Conservation (phyloP, 2,113 vertebrate species). For the Cephalopholis sonnerati region DNA sequence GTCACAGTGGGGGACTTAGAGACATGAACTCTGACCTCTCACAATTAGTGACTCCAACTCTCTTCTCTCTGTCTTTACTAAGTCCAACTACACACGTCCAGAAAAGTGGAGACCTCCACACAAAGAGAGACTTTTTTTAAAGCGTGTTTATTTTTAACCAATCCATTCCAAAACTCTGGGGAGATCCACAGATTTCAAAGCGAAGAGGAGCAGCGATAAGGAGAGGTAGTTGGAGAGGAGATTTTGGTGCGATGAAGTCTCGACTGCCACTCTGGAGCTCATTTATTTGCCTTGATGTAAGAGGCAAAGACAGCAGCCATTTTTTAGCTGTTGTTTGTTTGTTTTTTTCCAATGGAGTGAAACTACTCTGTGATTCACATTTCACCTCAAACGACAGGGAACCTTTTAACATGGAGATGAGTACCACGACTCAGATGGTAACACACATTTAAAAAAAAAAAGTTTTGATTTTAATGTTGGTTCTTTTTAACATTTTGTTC, state of each 20-base stretch:
- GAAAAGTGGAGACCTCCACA: slow-evolving; percentile 13
- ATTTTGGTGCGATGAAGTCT: slow-evolving; percentile 18
- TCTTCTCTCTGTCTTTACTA: slow-evolving; percentile 32
- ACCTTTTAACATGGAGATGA: slow-evolving; percentile 32
- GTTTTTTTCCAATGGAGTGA: slow-evolving; percentile 17
- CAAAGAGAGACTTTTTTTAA: slow-evolving; percentile 41
- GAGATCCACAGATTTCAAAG: slow-evolving; percentile 63
- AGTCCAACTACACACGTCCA: slow-evolving; percentile 27
- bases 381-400: slow-evolving; percentile 63
- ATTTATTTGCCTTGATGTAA: slow-evolving; percentile 50
- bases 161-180: slow-evolving; percentile 53
- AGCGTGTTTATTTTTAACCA: slow-evolving; percentile 51
- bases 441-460: background rate
- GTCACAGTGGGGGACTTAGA: background rate
- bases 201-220: slow-evolving; percentile 1
- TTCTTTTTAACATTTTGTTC: slow-evolving; percentile 12
- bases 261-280: slow-evolving; percentile 49
- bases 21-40: slow-evolving; percentile 23
- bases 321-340: slow-evolving; percentile 42
- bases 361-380: slow-evolving; percentile 52
- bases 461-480: slow-evolving; percentile 29
- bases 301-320: slow-evolving; percentile 53
- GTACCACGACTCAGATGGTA: slow-evolving; percentile 43
- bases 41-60: slow-evolving; percentile 10
- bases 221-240: background rate